These are phyloP conservation scores for Urocitellus parryii DNA, from an alignment of 2,113 vertebrate species.

Conservation along the genomic window DNA sequence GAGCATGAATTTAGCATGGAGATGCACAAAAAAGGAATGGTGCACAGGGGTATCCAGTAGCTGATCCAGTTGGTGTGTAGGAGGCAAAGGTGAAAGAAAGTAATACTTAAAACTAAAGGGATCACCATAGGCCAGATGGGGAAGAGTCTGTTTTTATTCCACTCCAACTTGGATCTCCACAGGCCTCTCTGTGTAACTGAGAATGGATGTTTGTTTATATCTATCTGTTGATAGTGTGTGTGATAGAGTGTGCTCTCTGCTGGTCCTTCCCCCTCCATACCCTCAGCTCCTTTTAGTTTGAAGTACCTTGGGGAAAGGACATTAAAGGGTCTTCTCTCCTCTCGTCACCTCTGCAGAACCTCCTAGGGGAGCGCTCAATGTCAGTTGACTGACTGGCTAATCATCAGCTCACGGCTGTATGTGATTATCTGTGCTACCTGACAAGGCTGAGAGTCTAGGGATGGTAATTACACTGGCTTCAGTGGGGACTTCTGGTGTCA, in stretches of 20 bases:
- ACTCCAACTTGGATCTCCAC: background rate
- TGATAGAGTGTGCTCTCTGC: background rate
- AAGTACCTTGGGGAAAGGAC: background rate
- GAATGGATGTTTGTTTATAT: background rate
- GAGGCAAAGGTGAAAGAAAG: background rate
- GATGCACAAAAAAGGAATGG: background rate
- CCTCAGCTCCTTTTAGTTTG: background rate
- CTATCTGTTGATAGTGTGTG: background rate
- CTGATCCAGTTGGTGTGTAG: background rate
- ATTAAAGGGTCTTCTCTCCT: background rate
- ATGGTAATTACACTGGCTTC: slow-evolving; percentile 44
- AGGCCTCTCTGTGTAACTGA: background rate
- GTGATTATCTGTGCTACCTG: slow-evolving; percentile 67
- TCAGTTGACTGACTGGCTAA: slow-evolving; percentile 32
- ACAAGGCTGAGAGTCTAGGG: background rate
- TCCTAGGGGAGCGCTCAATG: background rate
- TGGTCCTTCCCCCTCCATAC: background rate
- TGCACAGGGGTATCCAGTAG: background rate
- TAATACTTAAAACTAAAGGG: background rate
- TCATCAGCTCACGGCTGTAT: background rate
- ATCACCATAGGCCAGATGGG: too few relatives aligned
- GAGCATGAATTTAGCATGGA: background rate
- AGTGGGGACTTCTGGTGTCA: slow-evolving; percentile 60
- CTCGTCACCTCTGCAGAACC: background rate
- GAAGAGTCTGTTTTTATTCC: background rate